Evolutionary conservation across 2,888 invertebrate genomes (phyloP), one percentile per base, ranked within the genome.

Genomic region (Antheraea yamamai): DNA sequence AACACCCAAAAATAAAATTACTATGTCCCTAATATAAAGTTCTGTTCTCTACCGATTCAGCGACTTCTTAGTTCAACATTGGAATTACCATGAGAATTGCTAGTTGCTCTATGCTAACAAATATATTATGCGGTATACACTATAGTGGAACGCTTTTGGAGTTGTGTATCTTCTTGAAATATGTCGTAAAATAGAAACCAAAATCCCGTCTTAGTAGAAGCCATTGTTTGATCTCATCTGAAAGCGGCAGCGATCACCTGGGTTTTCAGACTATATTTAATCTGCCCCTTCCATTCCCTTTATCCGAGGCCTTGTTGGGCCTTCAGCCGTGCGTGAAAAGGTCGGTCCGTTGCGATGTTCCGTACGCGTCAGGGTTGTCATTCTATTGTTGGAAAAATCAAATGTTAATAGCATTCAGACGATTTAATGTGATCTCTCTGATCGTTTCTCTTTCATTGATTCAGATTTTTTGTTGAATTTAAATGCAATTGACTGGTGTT

Each of bases 321-420:
- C 77, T 76, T 76, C 78, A 80, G 77, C 79, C 80, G 76, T 76
- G 79, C 80, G 81, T 80, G 78, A 81, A 81, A 70, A 70, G 70
- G 70, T 70, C 70, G 70, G 70, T 7, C 70, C n/a, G 39, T 39
- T 70, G 35, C 70, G 20, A 70, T 70, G 39, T 70, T 70, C 70
- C 70, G 70, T 70, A 39, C 70, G 70, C 39, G 39, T 39, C 39
- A 70, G 70, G 70, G 70, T n/a, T 70, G 70, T 70, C 70, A 39
- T 30, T 35, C 30, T 23, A 68, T 70, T 70, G 39, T 39, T 20
- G 4, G 39, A 70, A n/a, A 70, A 70, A 70, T 61, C 64, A 66
- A 66, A 30, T 16, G 64, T 30, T 30, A 66, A 30, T 10, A 66
- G 30, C 30, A 4, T 66, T 66, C 30, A 16, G 26, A 30, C 64